phyloP scores from a whole-genome alignment of 2,113 vertebrate genomes.

The Atherinomorus stipes region DNA sequence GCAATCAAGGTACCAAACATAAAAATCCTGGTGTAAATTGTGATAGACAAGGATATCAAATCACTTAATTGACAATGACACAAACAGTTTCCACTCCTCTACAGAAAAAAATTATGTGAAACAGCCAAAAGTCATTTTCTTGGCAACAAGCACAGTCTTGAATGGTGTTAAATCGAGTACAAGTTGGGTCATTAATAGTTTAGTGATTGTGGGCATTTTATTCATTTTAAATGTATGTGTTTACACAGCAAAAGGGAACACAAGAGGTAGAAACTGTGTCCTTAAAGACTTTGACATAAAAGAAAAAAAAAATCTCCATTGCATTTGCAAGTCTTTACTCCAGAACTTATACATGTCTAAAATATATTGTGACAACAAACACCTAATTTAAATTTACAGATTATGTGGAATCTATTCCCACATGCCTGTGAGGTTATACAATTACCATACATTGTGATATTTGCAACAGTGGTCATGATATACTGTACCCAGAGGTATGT shows the following conservation, averaged over 20 bases:
- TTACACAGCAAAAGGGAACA: slow-evolving; percentile 55
- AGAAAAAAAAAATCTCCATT: slow-evolving; percentile 41
- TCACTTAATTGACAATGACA: slow-evolving; percentile 33
- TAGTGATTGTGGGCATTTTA: slow-evolving; percentile 27
- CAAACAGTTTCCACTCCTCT: slow-evolving; percentile 48
- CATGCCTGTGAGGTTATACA: slow-evolving; percentile 12
- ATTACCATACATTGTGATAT: slow-evolving; percentile 7
- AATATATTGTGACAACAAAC: slow-evolving; percentile 3
- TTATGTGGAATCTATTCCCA: slow-evolving; percentile 5
- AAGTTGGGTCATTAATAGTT: slow-evolving; percentile 24
- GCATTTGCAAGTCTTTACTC: slow-evolving; percentile 14
- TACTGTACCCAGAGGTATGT: slow-evolving; percentile 7
- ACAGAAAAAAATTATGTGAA: slow-evolving; percentile 52
- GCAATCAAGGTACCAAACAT: slow-evolving; percentile 36
- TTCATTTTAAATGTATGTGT: slow-evolving; percentile 4
- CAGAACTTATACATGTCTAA: background rate
- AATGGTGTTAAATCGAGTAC: background rate
- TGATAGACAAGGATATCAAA: slow-evolving; percentile 45
- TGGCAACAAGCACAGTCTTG: slow-evolving; percentile 37
- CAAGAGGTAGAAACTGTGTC: slow-evolving; percentile 69
- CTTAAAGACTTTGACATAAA: slow-evolving; percentile 51
- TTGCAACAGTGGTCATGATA: slow-evolving; percentile 17
- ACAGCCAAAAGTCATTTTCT: slow-evolving; percentile 44
- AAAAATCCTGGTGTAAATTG: slow-evolving; percentile 27
- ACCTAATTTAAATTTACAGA: background rate